Conservation (phyloP, 2,113 vertebrate species). For the Cyphomyrus plagiostoma region DNA sequence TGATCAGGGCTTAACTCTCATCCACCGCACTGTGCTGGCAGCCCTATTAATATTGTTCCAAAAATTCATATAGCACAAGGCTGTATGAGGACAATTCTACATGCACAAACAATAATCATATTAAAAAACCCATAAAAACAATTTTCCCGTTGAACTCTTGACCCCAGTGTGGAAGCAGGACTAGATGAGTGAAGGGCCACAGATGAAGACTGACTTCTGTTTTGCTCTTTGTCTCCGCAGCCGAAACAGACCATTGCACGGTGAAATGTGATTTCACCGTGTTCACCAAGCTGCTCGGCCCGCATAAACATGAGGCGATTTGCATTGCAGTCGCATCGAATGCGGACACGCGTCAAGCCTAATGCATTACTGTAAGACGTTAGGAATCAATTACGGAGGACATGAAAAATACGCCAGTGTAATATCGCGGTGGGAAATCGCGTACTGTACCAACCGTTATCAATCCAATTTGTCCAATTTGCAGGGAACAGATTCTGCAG, state of each 20-base stretch:
- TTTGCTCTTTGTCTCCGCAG: not conserved
- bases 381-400: conserved; percentile 10
- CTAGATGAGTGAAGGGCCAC: not conserved
- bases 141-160: not conserved
- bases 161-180: not conserved
- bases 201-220: not conserved
- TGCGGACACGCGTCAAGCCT: conserved; percentile 3
- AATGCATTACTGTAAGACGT: conserved; percentile 13
- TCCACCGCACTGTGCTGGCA: not conserved
- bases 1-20: not conserved
- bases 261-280: not conserved
- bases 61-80: not conserved
- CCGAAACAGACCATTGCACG: not conserved
- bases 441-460: not conserved
- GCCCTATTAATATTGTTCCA: not conserved
- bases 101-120: not conserved
- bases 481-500: not conserved
- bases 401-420: not conserved
- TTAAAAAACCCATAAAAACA: not conserved
- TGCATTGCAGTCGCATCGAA: not conserved
- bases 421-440: not conserved
- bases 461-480: conserved; percentile 15
- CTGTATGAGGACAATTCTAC: conserved; percentile 1
- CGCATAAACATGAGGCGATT: conserved; percentile 9
- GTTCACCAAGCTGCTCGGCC: not conserved